phyloP scores from a whole-genome alignment of 1,140 invertebrate genomes.

The Campoletis sonorensis region DNA sequence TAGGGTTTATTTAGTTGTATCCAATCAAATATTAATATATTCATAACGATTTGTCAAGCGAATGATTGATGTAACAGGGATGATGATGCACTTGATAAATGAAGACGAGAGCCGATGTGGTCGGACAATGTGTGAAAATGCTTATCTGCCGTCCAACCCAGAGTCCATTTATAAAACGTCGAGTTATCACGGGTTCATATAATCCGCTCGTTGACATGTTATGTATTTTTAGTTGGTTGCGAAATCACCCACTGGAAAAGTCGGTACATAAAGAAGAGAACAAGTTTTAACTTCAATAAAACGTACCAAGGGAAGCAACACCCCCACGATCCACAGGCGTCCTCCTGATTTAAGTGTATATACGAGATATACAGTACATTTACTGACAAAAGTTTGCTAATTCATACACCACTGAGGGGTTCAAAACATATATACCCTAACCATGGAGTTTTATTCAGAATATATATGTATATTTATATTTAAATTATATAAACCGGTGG shows the following conservation, averaged over 20 bases:
- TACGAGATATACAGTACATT: too few species aligned
- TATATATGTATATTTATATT: neutral
- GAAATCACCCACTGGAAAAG: constrained; percentile 14
- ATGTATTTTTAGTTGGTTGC: neutral
- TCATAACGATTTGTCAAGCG: neutral
- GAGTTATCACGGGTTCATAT: neutral
- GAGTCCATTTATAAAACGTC: constrained; percentile 27
- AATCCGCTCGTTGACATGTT: neutral
- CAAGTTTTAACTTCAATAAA: constrained; percentile 19
- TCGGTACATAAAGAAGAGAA: neutral
- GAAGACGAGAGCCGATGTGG: neutral
- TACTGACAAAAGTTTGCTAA: constrained; percentile 23
- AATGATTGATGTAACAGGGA: neutral
- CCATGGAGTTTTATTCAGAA: constrained; percentile 1
- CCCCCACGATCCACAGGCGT: neutral
- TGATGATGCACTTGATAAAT: constrained; percentile 12
- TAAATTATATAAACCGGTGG: neutral
- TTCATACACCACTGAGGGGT: constrained; percentile 25
- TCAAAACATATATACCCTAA: constrained; percentile 7
- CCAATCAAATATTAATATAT: neutral
- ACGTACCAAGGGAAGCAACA: constrained; percentile 17
- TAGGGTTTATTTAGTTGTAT: neutral
- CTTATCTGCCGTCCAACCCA: neutral
- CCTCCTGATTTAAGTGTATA: too few species aligned
- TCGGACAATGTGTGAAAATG: neutral